A percentile compares a stretch with the other conserved stretches of the same genome.
phyloP scores from a whole-genome alignment of 2,113 vertebrate genomes.

The Rissa tridactyla region DNA sequence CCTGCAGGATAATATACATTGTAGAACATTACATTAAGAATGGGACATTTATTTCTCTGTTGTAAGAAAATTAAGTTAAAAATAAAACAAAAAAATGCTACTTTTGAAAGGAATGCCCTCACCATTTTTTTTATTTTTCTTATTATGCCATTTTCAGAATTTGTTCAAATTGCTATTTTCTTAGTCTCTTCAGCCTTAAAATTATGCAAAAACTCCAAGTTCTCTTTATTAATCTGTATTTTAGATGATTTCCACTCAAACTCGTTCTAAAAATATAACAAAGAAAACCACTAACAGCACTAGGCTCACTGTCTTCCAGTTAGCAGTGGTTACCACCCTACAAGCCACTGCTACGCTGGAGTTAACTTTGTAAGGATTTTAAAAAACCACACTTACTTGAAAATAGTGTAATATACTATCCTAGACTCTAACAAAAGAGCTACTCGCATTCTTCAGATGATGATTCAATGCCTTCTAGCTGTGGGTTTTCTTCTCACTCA shows the following conservation, averaged over 20 bases:
- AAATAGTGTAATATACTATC: background rate
- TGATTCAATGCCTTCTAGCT: background rate
- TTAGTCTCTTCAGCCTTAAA: constrained; percentile 50
- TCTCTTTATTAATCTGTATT: constrained; percentile 30
- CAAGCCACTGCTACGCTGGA: constrained; percentile 4
- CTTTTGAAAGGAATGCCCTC: background rate
- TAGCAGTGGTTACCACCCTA: constrained; percentile 4
- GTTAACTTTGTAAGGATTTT: constrained; percentile 2
- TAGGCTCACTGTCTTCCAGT: constrained; percentile 43
- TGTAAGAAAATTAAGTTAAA: background rate
- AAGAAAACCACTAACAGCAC: constrained; percentile 56
- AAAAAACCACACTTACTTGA: background rate
- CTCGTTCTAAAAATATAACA: constrained; percentile 64
- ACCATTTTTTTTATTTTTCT: background rate
- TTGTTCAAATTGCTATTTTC: constrained; percentile 59
- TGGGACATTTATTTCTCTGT: background rate
- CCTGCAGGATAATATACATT: background rate
- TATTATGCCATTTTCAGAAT: background rate
- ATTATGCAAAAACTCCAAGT: constrained; percentile 19
- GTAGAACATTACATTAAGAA: background rate
- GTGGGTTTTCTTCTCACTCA: background rate
- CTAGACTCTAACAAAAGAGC: background rate
- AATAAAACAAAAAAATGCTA: background rate
- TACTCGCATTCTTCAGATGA: background rate
- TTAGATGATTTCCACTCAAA: constrained; percentile 39